These are phyloP conservation scores for Dasypus novemcinctus DNA, from an alignment of 2,113 vertebrate genomes.

Conservation along the genomic window DNA sequence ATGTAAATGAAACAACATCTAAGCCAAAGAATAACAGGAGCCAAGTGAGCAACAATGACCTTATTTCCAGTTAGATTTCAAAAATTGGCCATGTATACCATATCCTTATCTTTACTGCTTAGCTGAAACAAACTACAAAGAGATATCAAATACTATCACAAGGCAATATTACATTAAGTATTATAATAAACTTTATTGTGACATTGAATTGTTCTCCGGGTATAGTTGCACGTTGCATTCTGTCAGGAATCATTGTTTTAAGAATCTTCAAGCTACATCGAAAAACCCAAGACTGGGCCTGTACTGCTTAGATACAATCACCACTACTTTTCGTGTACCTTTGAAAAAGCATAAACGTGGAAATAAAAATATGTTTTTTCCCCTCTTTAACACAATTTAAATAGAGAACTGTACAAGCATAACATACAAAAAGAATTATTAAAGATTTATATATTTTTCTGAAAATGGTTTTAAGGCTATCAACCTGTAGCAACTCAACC, in stretches of 20 bases:
- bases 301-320: slow-evolving; percentile 44
- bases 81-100: neutral
- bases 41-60: neutral
- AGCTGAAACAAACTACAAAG: neutral
- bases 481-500: neutral
- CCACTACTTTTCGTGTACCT: neutral
- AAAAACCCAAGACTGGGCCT: slow-evolving; percentile 36
- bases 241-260: slow-evolving; percentile 4
- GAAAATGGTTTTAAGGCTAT: neutral
- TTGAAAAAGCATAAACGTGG: neutral
- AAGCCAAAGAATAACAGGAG: neutral
- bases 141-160: neutral
- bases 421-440: neutral
- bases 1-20: neutral
- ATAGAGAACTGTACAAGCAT: neutral
- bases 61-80: neutral
- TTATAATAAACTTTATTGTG: neutral
- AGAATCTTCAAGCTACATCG: slow-evolving; percentile 43
- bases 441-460: no score
- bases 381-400: neutral
- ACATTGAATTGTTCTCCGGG: slow-evolving; percentile 21
- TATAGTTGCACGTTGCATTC: neutral
- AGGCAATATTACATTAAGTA: neutral
- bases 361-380: neutral
- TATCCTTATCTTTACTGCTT: slow-evolving; percentile 9